phyloP scores from a whole-genome alignment of 2,113 vertebrate species.

The Carassius auratus region DNA sequence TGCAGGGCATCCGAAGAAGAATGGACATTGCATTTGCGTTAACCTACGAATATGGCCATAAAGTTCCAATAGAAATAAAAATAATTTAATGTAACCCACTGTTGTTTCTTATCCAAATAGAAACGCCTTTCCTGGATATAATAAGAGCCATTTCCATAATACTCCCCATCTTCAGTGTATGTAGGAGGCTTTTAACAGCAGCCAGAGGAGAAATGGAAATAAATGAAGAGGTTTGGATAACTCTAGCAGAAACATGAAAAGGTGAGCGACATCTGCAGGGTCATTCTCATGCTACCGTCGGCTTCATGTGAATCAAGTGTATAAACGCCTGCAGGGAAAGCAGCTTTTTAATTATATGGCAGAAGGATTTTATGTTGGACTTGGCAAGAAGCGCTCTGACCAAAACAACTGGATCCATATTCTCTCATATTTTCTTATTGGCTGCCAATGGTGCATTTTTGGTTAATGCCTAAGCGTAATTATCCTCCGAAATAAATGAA shows the following conservation, averaged over 20 bases:
- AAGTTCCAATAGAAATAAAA: not conserved
- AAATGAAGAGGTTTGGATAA: not conserved
- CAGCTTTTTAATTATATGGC: constrained; percentile 5
- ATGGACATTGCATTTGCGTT: not conserved
- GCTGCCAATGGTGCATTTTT: constrained; percentile 11
- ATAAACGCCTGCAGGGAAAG: not conserved
- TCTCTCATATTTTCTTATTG: not conserved
- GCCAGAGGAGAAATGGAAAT: constrained; percentile 11
- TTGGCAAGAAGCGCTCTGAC: constrained; percentile 2
- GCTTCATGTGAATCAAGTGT: too few species aligned
- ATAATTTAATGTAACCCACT: not conserved
- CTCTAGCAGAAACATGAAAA: too few species aligned
- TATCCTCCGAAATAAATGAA: constrained; percentile 43
- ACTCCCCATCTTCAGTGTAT: not conserved
- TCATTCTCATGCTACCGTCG: not conserved
- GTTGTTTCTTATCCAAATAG: not conserved
- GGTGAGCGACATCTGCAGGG: not conserved
- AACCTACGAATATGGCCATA: not conserved
- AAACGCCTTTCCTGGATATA: not conserved
- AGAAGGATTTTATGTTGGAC: constrained; percentile 22
- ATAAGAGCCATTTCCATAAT: not conserved
- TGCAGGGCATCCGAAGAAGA: not conserved
- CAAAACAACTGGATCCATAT: constrained; percentile 1
- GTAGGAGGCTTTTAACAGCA: constrained; percentile 5
- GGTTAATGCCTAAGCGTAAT: constrained; percentile 24